These are phyloP conservation scores for Entomyzon cyanotis DNA, from an alignment of 2,113 vertebrate species.

Conservation along the genomic window DNA sequence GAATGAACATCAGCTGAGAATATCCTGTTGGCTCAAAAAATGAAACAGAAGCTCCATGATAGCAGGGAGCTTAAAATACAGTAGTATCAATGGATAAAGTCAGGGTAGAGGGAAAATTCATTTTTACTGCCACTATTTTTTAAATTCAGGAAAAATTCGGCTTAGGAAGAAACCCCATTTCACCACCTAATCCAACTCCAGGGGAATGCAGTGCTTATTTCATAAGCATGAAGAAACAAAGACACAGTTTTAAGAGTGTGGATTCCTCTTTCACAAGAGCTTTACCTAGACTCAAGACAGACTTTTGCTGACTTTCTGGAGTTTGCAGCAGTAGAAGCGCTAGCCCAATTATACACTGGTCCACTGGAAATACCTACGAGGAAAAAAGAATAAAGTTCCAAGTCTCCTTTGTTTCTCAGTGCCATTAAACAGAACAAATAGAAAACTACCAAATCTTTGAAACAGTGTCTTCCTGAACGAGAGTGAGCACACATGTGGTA, in stretches of 20 bases:
- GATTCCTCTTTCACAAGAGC: background rate
- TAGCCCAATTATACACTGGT: conserved; percentile 81
- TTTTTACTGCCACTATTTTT: background rate
- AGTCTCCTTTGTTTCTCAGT: background rate
- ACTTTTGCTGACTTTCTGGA: conserved; percentile 84
- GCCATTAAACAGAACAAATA: background rate
- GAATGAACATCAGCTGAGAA: background rate
- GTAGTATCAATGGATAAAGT: background rate
- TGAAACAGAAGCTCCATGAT: background rate
- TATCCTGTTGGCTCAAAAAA: background rate
- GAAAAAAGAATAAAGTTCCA: background rate
- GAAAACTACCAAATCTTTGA: background rate
- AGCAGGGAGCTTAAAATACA: background rate
- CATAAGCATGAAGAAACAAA: background rate
- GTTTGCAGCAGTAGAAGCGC: conserved; percentile 83
- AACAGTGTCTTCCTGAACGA: background rate
- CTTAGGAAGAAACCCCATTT: background rate
- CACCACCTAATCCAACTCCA: background rate
- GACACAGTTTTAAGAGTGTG: background rate
- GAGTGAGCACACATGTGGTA: background rate
- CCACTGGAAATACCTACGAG: conserved; percentile 80
- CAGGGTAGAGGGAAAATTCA: background rate
- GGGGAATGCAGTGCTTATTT: background rate
- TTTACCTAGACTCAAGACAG: conserved; percentile 88
- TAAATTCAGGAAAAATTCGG: background rate